phyloP scores from a whole-genome alignment of 1,140 invertebrate species.

The Ceratina australensis region DNA sequence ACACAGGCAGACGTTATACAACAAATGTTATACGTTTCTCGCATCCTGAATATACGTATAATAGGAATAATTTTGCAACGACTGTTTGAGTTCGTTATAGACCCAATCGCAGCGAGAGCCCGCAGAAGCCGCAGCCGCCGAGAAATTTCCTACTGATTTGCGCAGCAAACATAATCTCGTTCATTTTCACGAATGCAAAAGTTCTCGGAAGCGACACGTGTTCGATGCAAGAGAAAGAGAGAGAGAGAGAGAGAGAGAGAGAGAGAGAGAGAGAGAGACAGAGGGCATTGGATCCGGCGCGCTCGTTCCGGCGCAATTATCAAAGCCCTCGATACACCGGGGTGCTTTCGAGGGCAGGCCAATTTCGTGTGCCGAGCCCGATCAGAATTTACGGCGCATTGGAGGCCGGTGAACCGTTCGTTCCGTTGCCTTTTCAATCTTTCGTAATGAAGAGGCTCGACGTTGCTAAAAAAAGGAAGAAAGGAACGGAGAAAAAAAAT shows the following conservation, averaged over 20 bases:
- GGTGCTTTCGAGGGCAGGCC: constrained; percentile 23
- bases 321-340: constrained; percentile 33
- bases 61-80: no score
- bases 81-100: no score
- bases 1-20: no score
- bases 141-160: background rate
- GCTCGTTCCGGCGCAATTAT: constrained; percentile 34
- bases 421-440: constrained; percentile 55
- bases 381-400: constrained; percentile 44
- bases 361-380: constrained; percentile 20
- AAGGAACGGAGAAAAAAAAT: constrained; percentile 11
- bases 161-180: constrained; percentile 19
- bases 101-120: no score
- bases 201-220: constrained; percentile 20
- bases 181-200: constrained; percentile 13
- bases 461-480: constrained; percentile 43
- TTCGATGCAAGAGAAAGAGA: no score
- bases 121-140: no score
- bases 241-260: background rate
- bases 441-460: constrained; percentile 54
- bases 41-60: no score
- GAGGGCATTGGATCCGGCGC: background rate
- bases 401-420: constrained; percentile 48
- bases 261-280: background rate
- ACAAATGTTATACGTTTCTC: no score